phyloP scores from a whole-genome alignment of 2,888 invertebrate genomes.

The Ganaspis brasiliensis region DNA sequence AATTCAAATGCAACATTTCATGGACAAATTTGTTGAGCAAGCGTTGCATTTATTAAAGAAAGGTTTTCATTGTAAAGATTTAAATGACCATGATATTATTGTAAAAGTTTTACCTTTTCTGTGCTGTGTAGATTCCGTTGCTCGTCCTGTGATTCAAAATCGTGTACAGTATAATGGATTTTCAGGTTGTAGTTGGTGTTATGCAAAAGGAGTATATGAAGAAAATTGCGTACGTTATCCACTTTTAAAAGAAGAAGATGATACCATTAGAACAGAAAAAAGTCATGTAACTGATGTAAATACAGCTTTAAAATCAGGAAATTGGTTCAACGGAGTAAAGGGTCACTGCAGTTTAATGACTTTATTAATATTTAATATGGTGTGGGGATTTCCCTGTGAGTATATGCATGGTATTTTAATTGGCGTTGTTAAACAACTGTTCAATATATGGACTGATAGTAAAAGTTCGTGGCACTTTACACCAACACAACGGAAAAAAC shows the following conservation, averaged over 20 bases:
- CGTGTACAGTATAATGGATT: slow-evolving; percentile 19
- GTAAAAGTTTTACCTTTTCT: slow-evolving; percentile 23
- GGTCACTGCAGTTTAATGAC: slow-evolving; percentile 16
- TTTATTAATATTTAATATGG: slow-evolving; percentile 42
- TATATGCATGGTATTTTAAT: slow-evolving; percentile 29
- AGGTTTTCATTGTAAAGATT: neutral
- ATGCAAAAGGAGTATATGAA: neutral
- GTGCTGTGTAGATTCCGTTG: slow-evolving; percentile 23
- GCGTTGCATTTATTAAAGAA: neutral
- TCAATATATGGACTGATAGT: slow-evolving; percentile 9
- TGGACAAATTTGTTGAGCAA: neutral
- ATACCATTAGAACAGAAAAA: slow-evolving; percentile 3
- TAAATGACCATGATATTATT: neutral
- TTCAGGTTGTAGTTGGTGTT: slow-evolving; percentile 21
- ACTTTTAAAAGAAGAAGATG: slow-evolving; percentile 20
- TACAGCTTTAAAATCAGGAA: neutral
- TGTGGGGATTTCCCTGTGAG: slow-evolving; percentile 41
- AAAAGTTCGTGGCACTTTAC: neutral
- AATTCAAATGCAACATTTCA: neutral
- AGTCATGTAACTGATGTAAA: slow-evolving; percentile 3
- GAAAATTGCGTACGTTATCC: slow-evolving; percentile 7
- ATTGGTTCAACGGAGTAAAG: slow-evolving; percentile 41
- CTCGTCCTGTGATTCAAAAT: slow-evolving; percentile 34
- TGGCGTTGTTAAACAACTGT: slow-evolving; percentile 14
- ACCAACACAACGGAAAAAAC: neutral